phyloP scores from a whole-genome alignment of 2,888 invertebrate genomes.

The Drosophila hawaiiensis region DNA sequence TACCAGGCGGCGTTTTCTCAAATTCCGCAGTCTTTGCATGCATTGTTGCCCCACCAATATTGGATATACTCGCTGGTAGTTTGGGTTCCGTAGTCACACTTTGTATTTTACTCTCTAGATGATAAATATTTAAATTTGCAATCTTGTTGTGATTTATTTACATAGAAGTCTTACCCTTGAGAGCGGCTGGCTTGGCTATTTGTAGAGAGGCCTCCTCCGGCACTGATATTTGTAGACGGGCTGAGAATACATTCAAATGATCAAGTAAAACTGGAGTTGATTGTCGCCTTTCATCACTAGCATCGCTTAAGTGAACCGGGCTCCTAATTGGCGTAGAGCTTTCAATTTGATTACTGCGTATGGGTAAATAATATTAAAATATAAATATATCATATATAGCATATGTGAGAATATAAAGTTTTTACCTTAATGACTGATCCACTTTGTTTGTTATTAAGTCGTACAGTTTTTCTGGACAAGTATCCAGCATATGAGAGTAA shows the following conservation, averaged over 20 bases:
- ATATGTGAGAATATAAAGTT: not conserved
- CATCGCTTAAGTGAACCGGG: conserved; percentile 1
- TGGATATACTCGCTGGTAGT: conserved; percentile 87
- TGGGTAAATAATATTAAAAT: not conserved
- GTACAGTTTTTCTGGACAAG: conserved; percentile 93
- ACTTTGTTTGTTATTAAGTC: conserved; percentile 83
- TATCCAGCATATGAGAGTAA: conserved; percentile 93
- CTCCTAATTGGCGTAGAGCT: not conserved
- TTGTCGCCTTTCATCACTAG: conserved; percentile 85
- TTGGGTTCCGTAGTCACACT: conserved; percentile 81
- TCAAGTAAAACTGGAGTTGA: conserved; percentile 87
- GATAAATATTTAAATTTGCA: not conserved
- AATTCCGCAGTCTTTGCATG: conserved; percentile 89
- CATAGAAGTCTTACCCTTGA: conserved; percentile 50
- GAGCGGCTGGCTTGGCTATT: conserved; percentile 85
- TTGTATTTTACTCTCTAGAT: conserved; percentile 18
- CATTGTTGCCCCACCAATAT: conserved; percentile 89
- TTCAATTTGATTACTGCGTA: conserved; percentile 13
- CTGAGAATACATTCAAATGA: conserved; percentile 89
- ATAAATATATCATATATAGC: not conserved
- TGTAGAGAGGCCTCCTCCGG: conserved; percentile 54
- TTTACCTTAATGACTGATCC: conserved; percentile 27
- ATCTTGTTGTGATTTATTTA: not conserved
- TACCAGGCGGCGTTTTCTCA: conserved; percentile 84
- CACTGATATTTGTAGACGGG: conserved; percentile 92